Percentiles rank a stretch among this genome's conserved stretches.
phyloP scores from a whole-genome alignment of 2,797 vertebrate species.

The Vultur gryphus region DNA sequence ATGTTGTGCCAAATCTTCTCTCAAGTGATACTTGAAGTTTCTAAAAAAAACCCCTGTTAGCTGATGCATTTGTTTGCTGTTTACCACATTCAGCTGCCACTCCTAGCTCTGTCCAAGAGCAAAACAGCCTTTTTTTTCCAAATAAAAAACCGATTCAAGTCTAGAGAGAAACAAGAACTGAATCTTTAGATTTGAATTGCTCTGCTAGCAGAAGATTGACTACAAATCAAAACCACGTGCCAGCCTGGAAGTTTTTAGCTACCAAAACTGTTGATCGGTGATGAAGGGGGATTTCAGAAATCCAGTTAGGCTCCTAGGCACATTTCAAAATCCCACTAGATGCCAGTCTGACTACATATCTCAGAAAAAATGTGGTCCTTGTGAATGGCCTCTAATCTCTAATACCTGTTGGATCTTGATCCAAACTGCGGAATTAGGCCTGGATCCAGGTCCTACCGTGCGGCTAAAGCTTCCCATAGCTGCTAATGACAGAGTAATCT shows the following conservation, averaged over 20 bases:
- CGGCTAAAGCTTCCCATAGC: background rate
- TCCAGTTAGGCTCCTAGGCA: background rate
- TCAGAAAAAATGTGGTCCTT: constrained; percentile 7
- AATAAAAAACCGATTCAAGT: background rate
- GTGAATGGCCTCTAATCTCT: constrained; percentile 6
- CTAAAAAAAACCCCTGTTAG: constrained; percentile 6
- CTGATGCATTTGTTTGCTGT: constrained; percentile 36
- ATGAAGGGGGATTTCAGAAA: constrained; percentile 8
- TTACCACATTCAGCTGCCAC: constrained; percentile 47
- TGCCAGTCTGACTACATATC: constrained; percentile 47
- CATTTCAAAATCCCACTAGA: constrained; percentile 54
- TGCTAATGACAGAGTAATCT: background rate
- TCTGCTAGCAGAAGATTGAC: constrained; percentile 1
- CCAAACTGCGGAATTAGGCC: background rate
- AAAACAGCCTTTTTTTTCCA: background rate
- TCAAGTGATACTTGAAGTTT: constrained; percentile 50
- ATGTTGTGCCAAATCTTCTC: constrained; percentile 51
- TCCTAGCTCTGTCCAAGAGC: constrained; percentile 32
- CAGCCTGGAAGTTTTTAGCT: constrained; percentile 26
- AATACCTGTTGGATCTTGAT: constrained; percentile 37
- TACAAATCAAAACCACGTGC: constrained; percentile 52
- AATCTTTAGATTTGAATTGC: constrained; percentile 10
- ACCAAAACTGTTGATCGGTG: background rate
- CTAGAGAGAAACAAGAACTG: background rate
- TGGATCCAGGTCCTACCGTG: background rate